Conservation (phyloP, 1,140 invertebrate species). For the Meloidogyne floridensis region DNA sequence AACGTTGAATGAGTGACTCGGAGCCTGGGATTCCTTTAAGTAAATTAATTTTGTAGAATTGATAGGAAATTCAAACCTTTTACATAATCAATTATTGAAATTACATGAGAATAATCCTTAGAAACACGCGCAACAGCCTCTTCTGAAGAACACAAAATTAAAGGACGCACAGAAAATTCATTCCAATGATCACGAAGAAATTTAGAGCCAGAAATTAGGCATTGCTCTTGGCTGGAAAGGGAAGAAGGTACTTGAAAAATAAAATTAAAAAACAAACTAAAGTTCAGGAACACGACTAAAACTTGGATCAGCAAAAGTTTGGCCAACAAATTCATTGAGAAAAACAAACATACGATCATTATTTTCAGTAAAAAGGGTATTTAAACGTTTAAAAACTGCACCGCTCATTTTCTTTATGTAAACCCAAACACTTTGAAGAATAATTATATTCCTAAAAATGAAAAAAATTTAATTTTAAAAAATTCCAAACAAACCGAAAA, state of each 20-base stretch:
- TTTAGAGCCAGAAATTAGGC: slow-evolving; percentile 38
- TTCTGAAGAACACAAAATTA: slow-evolving; percentile 45
- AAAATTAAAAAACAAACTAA: slow-evolving; percentile 35
- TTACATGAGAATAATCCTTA: slow-evolving; percentile 24
- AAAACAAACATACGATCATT: slow-evolving; percentile 50
- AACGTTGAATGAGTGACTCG: slow-evolving; percentile 31
- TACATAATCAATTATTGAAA: slow-evolving; percentile 49
- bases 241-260: background rate
- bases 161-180: slow-evolving; percentile 29
- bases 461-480: background rate
- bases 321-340: slow-evolving; percentile 47
- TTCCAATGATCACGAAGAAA: slow-evolving; percentile 46
- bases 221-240: slow-evolving; percentile 42
- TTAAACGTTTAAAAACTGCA: slow-evolving; percentile 44
- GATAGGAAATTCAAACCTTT: slow-evolving; percentile 31
- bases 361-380: slow-evolving; percentile 37
- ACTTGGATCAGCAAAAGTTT: slow-evolving; percentile 44
- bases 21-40: slow-evolving; percentile 38
- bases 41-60: slow-evolving; percentile 11
- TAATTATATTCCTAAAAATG: slow-evolving; percentile 47
- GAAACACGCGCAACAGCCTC: slow-evolving; percentile 24
- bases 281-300: slow-evolving; percentile 31
- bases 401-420: slow-evolving; percentile 45
- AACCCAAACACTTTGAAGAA: slow-evolving; percentile 50
- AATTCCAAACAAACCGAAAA: slow-evolving; percentile 4